Conservation (phyloP, 2,888 invertebrate genomes). For the Nymphalis c-album region DNA sequence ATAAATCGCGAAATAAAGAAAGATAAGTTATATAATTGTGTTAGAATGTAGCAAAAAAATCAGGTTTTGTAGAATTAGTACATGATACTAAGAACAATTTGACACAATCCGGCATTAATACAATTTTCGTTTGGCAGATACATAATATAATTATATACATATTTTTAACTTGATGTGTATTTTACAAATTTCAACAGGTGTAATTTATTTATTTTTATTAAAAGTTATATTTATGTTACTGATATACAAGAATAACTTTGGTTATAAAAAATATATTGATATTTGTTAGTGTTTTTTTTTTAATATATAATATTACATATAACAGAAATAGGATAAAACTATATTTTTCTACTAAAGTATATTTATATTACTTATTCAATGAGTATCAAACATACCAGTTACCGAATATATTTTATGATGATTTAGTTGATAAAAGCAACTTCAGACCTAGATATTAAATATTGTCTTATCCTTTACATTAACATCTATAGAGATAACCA, state of each 20-base stretch:
- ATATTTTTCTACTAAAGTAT: background rate
- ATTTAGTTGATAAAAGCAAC: too few species aligned
- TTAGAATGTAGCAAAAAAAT: background rate
- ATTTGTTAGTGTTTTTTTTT: too few species aligned
- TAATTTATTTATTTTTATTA: too few species aligned
- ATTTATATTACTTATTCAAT: background rate
- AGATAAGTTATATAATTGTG: background rate
- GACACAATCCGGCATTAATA: constrained; percentile 7
- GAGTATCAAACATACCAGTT: too few species aligned
- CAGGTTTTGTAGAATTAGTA: background rate
- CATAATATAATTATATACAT: background rate
- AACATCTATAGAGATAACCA: too few species aligned
- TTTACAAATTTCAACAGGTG: too few species aligned
- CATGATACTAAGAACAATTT: constrained; percentile 1
- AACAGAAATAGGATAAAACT: constrained; percentile 2
- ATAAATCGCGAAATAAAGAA: background rate
- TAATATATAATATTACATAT: background rate
- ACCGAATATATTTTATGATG: too few species aligned
- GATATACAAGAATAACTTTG: too few species aligned
- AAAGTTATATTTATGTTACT: too few species aligned
- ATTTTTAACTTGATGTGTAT: too few species aligned
- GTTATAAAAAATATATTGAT: too few species aligned
- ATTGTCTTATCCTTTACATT: constrained; percentile 10
- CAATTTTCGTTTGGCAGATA: background rate
- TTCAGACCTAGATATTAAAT: background rate